Evolutionary conservation across 1,140 invertebrate genomes (phyloP), one percentile per base, ranked within the genome.

Genomic region (Samia ricini): DNA sequence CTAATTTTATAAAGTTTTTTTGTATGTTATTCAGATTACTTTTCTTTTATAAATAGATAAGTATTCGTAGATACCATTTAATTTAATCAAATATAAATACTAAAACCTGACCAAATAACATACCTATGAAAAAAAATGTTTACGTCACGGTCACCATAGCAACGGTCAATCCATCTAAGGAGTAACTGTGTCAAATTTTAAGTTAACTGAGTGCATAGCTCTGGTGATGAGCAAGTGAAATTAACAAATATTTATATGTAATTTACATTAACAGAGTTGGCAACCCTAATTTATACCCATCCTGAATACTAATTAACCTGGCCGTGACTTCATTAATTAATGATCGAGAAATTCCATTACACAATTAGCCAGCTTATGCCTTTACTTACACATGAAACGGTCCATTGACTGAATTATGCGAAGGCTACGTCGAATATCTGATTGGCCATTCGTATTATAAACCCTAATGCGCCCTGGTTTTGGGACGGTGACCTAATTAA

Each of bases 341-440:
- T 57, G 56, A 57, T 57, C 29, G 26, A 20, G 26, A 57, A 57
- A 57, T 57, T 57, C 56, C 56, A 57, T 57, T 57, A 57, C 56
- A 36, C 56, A 57, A 42, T 57, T 57, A 57, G 26, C 52, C n/a
- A 23, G 52, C 56, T 57, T 36, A 36, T 36, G 56, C 42, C 56
- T 57, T n/a, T 33, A 57, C 18, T 57, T 33, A 57, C 24, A 55
- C 52, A 12, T 24, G 56, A 29, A 21, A 57, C 26, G 56, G 18
- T 21, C 26, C 26, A 57, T 57, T 57, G 56, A 20, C 10, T 57
- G 26, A 57, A 57, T 57, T 20, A 57, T 57, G 26, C 56, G 20
- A 12, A 57, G 56, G 54, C 23, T 15, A 24, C 24, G 54, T 29
- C 7, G 56, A 33, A 57, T 33, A 20, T 18, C 19, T 36, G 56